These are phyloP conservation scores for Ernsta delagoae DNA, from an alignment of 2,888 invertebrate genomes.

Conservation along the genomic window DNA sequence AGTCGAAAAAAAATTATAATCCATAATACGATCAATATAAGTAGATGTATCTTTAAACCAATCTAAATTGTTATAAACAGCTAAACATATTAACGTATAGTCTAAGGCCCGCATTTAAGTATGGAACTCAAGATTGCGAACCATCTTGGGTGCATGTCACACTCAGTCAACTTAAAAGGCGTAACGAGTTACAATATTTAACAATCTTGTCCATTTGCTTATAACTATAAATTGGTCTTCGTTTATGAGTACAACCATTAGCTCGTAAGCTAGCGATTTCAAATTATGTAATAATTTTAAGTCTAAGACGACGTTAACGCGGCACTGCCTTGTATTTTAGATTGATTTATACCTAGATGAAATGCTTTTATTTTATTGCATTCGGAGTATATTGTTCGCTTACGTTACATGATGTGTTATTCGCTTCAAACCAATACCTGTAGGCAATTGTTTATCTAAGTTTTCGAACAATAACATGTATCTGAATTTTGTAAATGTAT, in stretches of 20 bases:
- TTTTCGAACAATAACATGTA: constrained; percentile 3
- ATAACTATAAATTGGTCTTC: not conserved
- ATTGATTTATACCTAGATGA: constrained; percentile 28
- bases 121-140: too few species aligned
- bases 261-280: constrained; percentile 24
- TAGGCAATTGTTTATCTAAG: constrained; percentile 9
- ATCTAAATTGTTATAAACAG: too few species aligned
- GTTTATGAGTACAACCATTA: constrained; percentile 29
- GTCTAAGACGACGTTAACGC: constrained; percentile 33
- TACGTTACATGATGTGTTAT: constrained; percentile 13
- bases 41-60: too few species aligned
- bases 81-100: too few species aligned
- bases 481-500: not conserved
- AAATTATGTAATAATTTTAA: constrained; percentile 12
- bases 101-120: too few species aligned
- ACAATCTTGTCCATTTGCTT: too few species aligned
- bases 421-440: not conserved
- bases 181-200: too few species aligned
- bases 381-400: constrained; percentile 12
- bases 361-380: constrained; percentile 28
- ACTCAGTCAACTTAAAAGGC: too few species aligned
- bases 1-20: not conserved
- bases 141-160: too few species aligned
- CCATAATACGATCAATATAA: too few species aligned
- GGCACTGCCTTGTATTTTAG: constrained; percentile 36